These are phyloP conservation scores for Tor tambroides DNA, from an alignment of 2,113 vertebrate genomes.

Conservation along the genomic window DNA sequence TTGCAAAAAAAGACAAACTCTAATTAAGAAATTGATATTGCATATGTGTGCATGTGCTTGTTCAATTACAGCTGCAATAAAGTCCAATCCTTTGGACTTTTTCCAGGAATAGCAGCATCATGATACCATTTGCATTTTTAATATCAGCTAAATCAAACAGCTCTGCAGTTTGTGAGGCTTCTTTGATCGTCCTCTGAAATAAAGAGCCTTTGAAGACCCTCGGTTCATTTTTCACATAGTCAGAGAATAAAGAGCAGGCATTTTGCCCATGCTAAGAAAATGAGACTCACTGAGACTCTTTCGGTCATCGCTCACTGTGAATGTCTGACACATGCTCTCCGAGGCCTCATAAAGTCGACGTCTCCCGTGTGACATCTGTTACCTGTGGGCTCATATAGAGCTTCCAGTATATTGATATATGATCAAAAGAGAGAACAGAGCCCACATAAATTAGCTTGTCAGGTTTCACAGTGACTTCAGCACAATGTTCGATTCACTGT, in stretches of 20 bases:
- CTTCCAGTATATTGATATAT: background rate
- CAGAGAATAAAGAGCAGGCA: slow-evolving; percentile 10
- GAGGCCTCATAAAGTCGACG: slow-evolving; percentile 4
- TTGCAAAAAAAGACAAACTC: background rate
- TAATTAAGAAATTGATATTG: background rate
- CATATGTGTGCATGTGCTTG: background rate
- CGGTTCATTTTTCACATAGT: background rate
- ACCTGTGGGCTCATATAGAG: slow-evolving; percentile 20
- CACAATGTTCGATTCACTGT: background rate
- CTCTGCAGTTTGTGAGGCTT: background rate
- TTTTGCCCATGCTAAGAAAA: slow-evolving; percentile 22
- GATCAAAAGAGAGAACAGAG: slow-evolving; percentile 1
- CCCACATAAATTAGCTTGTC: slow-evolving; percentile 27
- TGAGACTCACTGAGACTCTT: background rate
- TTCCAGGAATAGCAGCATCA: background rate
- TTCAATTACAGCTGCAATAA: background rate
- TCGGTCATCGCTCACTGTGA: background rate
- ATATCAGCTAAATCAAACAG: background rate
- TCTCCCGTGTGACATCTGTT: slow-evolving; percentile 7
- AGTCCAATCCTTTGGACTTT: background rate
- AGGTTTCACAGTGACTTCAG: slow-evolving; percentile 22
- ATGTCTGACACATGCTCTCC: background rate
- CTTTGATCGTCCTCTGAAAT: slow-evolving; percentile 33
- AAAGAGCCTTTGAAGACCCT: slow-evolving; percentile 22
- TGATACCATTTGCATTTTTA: slow-evolving; percentile 1